Evolutionary conservation across 2,113 vertebrate species (phyloP).

Genomic region (Plectropomus leopardus): DNA sequence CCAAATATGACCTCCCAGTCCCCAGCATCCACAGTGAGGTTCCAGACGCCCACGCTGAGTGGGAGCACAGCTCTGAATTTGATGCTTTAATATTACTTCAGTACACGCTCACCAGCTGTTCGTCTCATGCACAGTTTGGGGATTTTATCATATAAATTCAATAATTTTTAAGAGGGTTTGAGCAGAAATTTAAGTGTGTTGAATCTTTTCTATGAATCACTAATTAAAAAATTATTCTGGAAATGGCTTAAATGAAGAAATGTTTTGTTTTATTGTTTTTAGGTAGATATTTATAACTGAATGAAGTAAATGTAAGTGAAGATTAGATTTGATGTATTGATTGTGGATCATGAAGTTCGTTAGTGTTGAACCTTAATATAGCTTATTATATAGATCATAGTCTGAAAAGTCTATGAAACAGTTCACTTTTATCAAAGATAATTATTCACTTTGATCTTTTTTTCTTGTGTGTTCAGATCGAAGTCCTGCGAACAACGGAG

Average conservation of each 20-base stretch:
- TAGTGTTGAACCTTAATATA: too few species aligned
- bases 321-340: background rate
- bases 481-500: constrained; percentile 72
- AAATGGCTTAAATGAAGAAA: background rate
- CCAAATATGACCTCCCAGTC: constrained; percentile 89
- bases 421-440: too few species aligned
- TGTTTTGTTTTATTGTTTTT: background rate
- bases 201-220: too few species aligned
- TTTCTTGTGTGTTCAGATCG: constrained; percentile 81
- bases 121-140: background rate
- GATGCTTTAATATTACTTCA: background rate
- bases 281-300: too few species aligned
- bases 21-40: constrained; percentile 90
- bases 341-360: background rate
- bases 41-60: background rate
- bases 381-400: too few species aligned
- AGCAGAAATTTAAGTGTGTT: too few species aligned
- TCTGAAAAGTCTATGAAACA: too few species aligned
- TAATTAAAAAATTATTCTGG: too few species aligned
- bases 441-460: too few species aligned
- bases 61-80: background rate
- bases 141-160: too few species aligned
- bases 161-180: too few species aligned
- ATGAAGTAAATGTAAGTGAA: background rate
- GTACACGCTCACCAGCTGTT: background rate